phyloP scores from a whole-genome alignment of 2,797 vertebrate species.

The Sebastes matsubarae region DNA sequence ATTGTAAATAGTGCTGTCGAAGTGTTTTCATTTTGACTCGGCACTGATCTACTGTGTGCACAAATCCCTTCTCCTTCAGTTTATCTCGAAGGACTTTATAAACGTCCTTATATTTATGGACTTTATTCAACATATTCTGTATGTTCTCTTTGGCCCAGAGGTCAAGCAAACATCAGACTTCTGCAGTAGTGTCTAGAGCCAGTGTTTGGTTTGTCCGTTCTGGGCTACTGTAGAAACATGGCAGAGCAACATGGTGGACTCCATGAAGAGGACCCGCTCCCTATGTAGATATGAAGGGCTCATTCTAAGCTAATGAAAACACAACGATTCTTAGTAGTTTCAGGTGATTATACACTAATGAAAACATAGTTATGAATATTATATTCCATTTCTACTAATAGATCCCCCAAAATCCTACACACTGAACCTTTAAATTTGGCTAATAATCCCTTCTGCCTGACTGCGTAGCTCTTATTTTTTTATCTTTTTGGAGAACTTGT shows the following conservation, averaged over 20 bases:
- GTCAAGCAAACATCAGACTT: neutral
- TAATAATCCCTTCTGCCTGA: neutral
- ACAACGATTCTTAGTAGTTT: neutral
- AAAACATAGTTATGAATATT: neutral
- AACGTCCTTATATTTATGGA: too few species aligned
- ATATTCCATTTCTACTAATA: neutral
- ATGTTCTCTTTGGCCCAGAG: neutral
- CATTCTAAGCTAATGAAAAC: neutral
- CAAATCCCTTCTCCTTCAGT: too few species aligned
- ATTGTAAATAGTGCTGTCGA: neutral
- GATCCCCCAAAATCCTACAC: too few species aligned
- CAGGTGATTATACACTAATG: neutral
- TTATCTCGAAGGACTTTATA: too few species aligned
- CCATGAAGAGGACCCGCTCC: neutral
- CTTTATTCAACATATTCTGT: neutral
- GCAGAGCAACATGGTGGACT: too few species aligned
- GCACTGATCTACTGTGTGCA: too few species aligned
- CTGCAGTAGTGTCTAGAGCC: neutral
- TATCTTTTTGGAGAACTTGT: neutral
- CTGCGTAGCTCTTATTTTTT: neutral
- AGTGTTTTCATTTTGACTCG: neutral
- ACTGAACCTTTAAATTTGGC: neutral
- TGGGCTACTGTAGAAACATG: too few species aligned
- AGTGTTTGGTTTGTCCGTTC: neutral
- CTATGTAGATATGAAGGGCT: neutral